Percentiles rank a stretch among this genome's conserved stretches.
Evolutionary conservation across 1,140 invertebrate genomes (phyloP).

Genomic region (Papilio xuthus): DNA sequence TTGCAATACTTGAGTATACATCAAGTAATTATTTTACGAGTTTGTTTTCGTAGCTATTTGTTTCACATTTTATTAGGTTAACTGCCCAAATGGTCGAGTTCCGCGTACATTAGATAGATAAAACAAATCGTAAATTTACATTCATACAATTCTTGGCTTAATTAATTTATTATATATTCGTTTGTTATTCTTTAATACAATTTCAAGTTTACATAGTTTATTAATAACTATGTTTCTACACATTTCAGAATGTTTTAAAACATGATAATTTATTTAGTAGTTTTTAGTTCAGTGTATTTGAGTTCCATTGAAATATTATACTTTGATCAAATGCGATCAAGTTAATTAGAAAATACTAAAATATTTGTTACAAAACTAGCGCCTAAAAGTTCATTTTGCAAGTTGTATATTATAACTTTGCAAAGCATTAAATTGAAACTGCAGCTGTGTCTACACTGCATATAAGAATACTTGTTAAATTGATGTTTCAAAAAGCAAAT

Average conservation of each 20-base stretch:
- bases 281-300: background rate
- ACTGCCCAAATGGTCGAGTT: background rate
- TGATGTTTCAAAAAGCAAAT: background rate
- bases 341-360: too few species aligned
- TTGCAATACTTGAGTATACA: background rate
- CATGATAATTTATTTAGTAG: background rate
- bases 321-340: too few species aligned
- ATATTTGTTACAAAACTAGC: too few species aligned
- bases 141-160: background rate
- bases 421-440: background rate
- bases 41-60: background rate
- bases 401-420: background rate
- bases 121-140: slow-evolving; percentile 19
- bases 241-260: background rate
- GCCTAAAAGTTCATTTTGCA: background rate
- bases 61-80: slow-evolving; percentile 17
- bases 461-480: background rate
- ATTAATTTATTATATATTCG: slow-evolving; percentile 12
- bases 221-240: background rate
- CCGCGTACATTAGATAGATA: background rate
- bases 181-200: slow-evolving; percentile 6
- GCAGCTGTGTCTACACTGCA: background rate
- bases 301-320: too few species aligned
- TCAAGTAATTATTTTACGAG: slow-evolving; percentile 2
- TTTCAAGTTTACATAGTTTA: background rate